phyloP scores from a whole-genome alignment of 2,888 invertebrate species.

The Ethmia dodecea region DNA sequence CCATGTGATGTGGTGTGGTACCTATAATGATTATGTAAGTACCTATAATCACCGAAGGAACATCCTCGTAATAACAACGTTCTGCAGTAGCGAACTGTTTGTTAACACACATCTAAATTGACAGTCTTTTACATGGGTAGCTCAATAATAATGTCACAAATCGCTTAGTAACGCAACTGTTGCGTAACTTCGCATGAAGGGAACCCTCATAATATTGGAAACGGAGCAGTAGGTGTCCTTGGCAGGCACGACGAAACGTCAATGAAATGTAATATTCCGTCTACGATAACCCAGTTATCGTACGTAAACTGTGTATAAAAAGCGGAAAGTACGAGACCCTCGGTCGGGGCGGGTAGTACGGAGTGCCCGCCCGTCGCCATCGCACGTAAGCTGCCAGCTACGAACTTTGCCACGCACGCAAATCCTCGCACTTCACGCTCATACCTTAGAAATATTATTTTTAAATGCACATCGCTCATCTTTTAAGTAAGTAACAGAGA shows the following conservation, averaged over 20 bases:
- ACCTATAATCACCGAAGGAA: too few relatives aligned
- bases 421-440: constrained; percentile 12
- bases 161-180: constrained; percentile 34
- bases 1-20: too few relatives aligned
- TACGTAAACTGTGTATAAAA: constrained; percentile 57
- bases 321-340: constrained; percentile 57
- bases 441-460: background rate
- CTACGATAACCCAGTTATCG: constrained; percentile 70
- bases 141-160: constrained; percentile 18
- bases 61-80: too few relatives aligned
- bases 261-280: constrained; percentile 70
- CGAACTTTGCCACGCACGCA: constrained; percentile 55
- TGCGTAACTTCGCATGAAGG: constrained; percentile 33
- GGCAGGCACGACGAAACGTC: constrained; percentile 57
- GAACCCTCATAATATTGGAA: constrained; percentile 40
- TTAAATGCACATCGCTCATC: background rate
- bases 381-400: constrained; percentile 66
- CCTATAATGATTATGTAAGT: too few relatives aligned
- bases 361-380: constrained; percentile 56
- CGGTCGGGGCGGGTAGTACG: constrained; percentile 49
- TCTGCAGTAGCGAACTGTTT: too few relatives aligned
- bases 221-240: constrained; percentile 57
- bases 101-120: too few relatives aligned
- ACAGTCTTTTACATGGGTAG: background rate
- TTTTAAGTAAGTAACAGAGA: background rate